Conservation (phyloP, 2,888 invertebrate genomes). For the Leptarthrus brevirostris region DNA sequence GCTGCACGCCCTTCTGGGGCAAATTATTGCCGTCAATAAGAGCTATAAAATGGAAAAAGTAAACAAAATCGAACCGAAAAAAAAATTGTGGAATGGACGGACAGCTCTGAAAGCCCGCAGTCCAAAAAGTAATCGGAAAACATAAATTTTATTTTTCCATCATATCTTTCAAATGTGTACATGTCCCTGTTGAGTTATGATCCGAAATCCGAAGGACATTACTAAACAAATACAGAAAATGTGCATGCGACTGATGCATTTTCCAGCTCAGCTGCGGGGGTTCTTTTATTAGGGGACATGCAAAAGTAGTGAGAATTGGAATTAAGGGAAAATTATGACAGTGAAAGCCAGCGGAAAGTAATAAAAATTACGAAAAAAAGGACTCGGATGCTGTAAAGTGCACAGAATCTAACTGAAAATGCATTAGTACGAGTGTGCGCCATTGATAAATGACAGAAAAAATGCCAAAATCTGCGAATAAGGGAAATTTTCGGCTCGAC, state of each 20-base stretch:
- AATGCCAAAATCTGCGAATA: no score
- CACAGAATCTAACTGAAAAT: no score
- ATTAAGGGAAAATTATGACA: slow-evolving; percentile 37
- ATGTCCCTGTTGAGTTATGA: slow-evolving; percentile 21
- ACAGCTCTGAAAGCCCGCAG: slow-evolving; percentile 9
- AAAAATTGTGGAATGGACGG: background rate
- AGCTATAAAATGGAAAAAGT: no score
- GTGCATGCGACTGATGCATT: slow-evolving; percentile 36
- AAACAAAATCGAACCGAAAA: no score
- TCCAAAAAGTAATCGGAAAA: slow-evolving; percentile 39
- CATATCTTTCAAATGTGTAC: slow-evolving; percentile 38
- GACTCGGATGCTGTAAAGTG: no score
- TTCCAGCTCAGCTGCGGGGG: background rate
- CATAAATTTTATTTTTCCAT: slow-evolving; percentile 42
- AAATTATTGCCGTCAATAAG: no score
- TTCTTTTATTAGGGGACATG: slow-evolving; percentile 15
- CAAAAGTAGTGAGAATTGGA: background rate
- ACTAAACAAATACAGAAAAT: slow-evolving; percentile 40
- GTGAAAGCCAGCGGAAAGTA: slow-evolving; percentile 25
- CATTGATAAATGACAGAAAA: no score
- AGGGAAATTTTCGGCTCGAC: no score
- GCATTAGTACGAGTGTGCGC: no score
- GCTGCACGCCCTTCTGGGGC: no score
- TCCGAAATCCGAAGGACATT: slow-evolving; percentile 37
- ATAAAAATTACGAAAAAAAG: slow-evolving; percentile 26